Evolutionary conservation across 2,797 vertebrate genomes (phyloP).

Genomic region (Limosa lapponica): DNA sequence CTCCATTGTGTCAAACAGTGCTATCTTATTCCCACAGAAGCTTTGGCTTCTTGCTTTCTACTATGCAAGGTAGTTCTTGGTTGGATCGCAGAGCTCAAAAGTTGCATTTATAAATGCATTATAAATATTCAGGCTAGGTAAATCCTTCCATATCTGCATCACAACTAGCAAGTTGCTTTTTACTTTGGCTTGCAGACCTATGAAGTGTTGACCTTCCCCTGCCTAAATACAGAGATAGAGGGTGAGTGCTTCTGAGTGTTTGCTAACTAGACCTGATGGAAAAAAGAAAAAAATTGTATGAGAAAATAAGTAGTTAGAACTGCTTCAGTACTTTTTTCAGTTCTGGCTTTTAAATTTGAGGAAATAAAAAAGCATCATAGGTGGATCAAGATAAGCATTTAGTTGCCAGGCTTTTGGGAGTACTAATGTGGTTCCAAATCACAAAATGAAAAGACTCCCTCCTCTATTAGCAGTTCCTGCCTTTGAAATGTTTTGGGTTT

Average conservation of each 20-base stretch:
- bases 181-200: background rate
- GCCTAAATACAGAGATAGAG: background rate
- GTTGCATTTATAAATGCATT: background rate
- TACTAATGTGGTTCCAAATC: background rate
- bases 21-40: background rate
- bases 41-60: background rate
- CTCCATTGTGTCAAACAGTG: background rate
- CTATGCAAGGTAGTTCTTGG: background rate
- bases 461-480: background rate
- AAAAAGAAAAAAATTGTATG: background rate
- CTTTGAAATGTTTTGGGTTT: background rate
- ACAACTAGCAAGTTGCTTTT: background rate
- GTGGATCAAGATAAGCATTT: background rate
- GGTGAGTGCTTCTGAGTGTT: background rate
- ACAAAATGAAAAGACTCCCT: background rate
- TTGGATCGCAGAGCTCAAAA: background rate
- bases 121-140: background rate
- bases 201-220: background rate
- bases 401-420: background rate
- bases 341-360: background rate
- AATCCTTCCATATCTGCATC: background rate
- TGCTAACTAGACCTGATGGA: background rate
- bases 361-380: background rate
- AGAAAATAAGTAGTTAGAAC: background rate
- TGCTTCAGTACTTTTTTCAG: background rate